phyloP scores from a whole-genome alignment of 2,888 invertebrate genomes.

The Macaria liturata region DNA sequence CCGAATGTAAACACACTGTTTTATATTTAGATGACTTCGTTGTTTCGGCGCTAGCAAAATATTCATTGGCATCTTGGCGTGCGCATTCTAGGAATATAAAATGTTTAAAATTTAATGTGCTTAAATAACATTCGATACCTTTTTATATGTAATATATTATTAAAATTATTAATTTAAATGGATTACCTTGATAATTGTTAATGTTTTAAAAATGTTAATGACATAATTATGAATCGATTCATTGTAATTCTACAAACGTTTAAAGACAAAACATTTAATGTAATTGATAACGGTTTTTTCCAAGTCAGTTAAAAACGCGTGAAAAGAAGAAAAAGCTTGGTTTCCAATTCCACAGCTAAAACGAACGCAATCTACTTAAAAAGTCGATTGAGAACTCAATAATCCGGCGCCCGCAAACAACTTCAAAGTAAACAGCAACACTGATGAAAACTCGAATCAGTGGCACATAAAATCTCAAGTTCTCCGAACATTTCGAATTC shows the following conservation, averaged over 20 bases:
- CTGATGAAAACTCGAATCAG: constrained; percentile 9
- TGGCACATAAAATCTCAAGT: constrained; percentile 14
- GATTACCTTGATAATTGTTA: no score
- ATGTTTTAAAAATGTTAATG: no score
- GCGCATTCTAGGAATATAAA: constrained; percentile 4
- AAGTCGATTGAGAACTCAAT: constrained; percentile 6
- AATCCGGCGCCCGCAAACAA: background rate
- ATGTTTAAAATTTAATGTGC: background rate
- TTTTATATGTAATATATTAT: no score
- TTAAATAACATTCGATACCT: background rate
- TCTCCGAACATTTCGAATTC: constrained; percentile 23
- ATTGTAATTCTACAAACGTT: no score
- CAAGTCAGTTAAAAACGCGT: no score
- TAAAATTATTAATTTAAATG: no score
- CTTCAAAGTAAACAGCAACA: constrained; percentile 1
- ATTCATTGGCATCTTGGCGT: constrained; percentile 8
- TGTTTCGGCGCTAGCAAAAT: constrained; percentile 16
- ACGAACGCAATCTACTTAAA: background rate
- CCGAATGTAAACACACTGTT: constrained; percentile 19
- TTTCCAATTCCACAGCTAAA: no score
- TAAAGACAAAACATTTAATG: no score
- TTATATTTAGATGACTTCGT: constrained; percentile 20
- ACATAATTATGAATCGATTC: no score
- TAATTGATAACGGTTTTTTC: no score
- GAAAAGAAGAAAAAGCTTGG: no score